These are phyloP conservation scores for Philereme transversata DNA, from an alignment of 2,888 invertebrate genomes.

Conservation along the genomic window DNA sequence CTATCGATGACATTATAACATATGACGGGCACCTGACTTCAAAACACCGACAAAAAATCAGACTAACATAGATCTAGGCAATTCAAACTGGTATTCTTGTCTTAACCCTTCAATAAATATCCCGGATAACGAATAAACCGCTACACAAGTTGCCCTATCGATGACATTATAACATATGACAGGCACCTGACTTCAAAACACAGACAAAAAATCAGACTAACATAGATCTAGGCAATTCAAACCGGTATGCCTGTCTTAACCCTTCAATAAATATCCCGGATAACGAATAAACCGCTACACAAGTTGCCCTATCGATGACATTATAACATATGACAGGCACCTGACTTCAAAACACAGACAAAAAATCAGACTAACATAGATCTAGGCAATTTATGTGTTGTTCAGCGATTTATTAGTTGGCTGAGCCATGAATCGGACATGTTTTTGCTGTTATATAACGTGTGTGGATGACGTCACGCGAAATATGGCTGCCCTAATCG, in stretches of 20 bases:
- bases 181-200: constrained; percentile 33
- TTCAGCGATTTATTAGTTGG: constrained; percentile 55
- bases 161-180: constrained; percentile 28
- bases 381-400: constrained; percentile 52
- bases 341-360: constrained; percentile 40
- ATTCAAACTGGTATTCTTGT: constrained; percentile 32
- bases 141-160: constrained; percentile 10
- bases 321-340: constrained; percentile 26
- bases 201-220: constrained; percentile 51
- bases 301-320: constrained; percentile 23
- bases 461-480: constrained; percentile 50
- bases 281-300: constrained; percentile 12
- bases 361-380: constrained; percentile 55
- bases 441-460: constrained; percentile 57
- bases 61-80: constrained; percentile 51
- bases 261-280: not conserved
- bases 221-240: constrained; percentile 44
- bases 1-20: constrained; percentile 23
- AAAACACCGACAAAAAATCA: constrained; percentile 48
- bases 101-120: not conserved
- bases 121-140: constrained; percentile 9
- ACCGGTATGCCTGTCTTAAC: not conserved
- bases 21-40: constrained; percentile 31
- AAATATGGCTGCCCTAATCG: constrained; percentile 46
- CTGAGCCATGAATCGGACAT: constrained; percentile 54